These are phyloP conservation scores for Gymnocheta viridis DNA, from an alignment of 2,888 invertebrate genomes.

Conservation along the genomic window DNA sequence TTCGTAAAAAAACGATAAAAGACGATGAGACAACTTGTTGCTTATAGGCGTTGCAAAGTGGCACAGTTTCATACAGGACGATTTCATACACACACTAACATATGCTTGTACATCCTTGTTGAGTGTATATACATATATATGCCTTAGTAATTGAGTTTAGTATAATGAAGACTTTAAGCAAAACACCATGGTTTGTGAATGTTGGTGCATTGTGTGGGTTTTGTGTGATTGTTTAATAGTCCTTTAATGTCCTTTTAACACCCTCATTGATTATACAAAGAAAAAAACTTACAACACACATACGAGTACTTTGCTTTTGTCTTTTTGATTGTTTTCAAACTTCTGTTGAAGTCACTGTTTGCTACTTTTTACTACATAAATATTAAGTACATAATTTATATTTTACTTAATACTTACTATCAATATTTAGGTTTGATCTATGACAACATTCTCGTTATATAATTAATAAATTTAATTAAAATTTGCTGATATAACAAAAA, in stretches of 20 bases:
- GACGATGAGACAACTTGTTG: slow-evolving; percentile 56
- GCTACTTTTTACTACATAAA: not conserved
- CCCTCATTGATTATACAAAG: not conserved
- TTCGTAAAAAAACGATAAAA: slow-evolving; percentile 59
- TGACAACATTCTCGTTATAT: not conserved
- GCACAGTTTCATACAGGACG: slow-evolving; percentile 15
- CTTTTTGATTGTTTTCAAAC: slow-evolving; percentile 31
- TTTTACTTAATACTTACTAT: slow-evolving; percentile 1
- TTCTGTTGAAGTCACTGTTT: slow-evolving; percentile 7
- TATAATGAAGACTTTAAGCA: slow-evolving; percentile 28
- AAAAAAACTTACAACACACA: not conserved
- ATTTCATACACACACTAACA: slow-evolving; percentile 4
- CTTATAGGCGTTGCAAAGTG: slow-evolving; percentile 54
- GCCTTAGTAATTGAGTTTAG: slow-evolving; percentile 32
- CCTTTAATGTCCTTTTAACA: slow-evolving; percentile 47
- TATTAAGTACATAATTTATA: not conserved
- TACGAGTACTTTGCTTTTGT: not conserved
- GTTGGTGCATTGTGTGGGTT: slow-evolving; percentile 12
- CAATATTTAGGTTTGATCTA: slow-evolving; percentile 39
- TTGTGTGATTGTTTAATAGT: slow-evolving; percentile 36
- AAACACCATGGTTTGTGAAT: not conserved
- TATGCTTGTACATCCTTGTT: not conserved
- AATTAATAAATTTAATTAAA: slow-evolving; percentile 7
- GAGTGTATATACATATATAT: not conserved
- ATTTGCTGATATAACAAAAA: slow-evolving; percentile 21